Evolutionary conservation across 1,140 invertebrate species (phyloP).

Genomic region (Ceratina japonica): DNA sequence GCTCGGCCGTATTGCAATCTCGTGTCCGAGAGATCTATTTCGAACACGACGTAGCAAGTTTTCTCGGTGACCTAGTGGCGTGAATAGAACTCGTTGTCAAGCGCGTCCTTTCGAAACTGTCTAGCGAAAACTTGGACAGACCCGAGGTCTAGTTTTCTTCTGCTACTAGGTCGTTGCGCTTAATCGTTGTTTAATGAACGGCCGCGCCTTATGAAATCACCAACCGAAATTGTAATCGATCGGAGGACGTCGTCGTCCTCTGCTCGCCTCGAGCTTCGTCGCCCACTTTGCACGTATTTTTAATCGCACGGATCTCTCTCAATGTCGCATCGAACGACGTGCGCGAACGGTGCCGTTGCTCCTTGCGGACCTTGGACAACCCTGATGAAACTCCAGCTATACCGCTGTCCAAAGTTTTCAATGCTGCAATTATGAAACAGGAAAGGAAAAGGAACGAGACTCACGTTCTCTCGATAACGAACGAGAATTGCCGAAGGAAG

Average conservation of each 20-base stretch:
- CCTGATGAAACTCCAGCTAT: too few species aligned
- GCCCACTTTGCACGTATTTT: background rate
- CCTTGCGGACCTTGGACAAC: too few species aligned
- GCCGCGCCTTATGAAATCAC: conserved; percentile 34
- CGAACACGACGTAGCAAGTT: conserved; percentile 63
- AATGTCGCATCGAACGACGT: too few species aligned
- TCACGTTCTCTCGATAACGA: too few species aligned
- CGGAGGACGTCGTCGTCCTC: too few species aligned
- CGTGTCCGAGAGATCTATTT: conserved; percentile 62
- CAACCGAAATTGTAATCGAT: background rate
- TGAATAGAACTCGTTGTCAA: conserved; percentile 71
- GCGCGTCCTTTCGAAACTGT: conserved; percentile 70
- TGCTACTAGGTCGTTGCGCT: conserved; percentile 60
- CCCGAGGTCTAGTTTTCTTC: conserved; percentile 55
- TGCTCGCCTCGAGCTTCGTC: background rate
- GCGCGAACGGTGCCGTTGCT: too few species aligned
- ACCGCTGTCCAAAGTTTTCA: too few species aligned
- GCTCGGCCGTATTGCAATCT: conserved; percentile 31
- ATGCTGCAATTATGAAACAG: too few species aligned
- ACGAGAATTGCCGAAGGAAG: too few species aligned
- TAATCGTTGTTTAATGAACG: too few species aligned
- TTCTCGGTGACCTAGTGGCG: conserved; percentile 74
- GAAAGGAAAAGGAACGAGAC: too few species aligned
- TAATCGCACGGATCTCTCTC: too few species aligned
- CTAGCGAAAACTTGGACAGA: conserved; percentile 66